A percentile compares a stretch with the other conserved stretches of the same genome.
phyloP scores from a whole-genome alignment of 2,797 vertebrate genomes.

The Xyrichtys novacula region DNA sequence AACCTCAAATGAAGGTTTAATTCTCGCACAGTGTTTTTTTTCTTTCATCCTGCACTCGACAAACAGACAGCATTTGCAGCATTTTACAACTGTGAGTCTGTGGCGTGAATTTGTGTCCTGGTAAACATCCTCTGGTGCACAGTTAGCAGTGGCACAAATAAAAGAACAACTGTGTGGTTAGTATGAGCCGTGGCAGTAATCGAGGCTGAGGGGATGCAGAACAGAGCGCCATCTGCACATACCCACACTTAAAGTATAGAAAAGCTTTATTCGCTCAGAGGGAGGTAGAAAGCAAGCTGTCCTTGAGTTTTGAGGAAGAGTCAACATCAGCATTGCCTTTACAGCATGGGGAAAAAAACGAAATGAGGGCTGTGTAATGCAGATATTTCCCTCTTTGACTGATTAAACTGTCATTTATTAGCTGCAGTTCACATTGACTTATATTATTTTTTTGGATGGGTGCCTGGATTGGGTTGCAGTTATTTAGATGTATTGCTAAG shows the following conservation, averaged over 20 bases:
- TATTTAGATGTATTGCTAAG: constrained; percentile 62
- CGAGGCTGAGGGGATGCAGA: constrained; percentile 35
- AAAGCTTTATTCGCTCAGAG: constrained; percentile 48
- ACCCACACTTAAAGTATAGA: constrained; percentile 37
- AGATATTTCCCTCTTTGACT: constrained; percentile 55
- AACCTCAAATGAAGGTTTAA: constrained; percentile 25
- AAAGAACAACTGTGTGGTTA: constrained; percentile 41
- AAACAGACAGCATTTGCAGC: constrained; percentile 17
- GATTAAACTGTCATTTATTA: constrained; percentile 58
- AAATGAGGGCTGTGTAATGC: constrained; percentile 49
- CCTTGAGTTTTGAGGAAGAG: constrained; percentile 46
- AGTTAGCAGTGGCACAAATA: constrained; percentile 38
- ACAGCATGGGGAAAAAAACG: constrained; percentile 26
- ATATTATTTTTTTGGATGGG: constrained; percentile 63
- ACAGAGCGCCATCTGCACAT: constrained; percentile 46
- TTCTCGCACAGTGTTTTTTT: constrained; percentile 16
- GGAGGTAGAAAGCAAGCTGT: constrained; percentile 46
- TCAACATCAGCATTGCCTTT: constrained; percentile 38
- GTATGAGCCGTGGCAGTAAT: constrained; percentile 33
- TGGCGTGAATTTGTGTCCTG: constrained; percentile 25
- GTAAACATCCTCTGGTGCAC: constrained; percentile 22
- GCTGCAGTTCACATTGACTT: constrained; percentile 52
- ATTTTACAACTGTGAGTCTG: constrained; percentile 20
- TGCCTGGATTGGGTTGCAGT: constrained; percentile 59
- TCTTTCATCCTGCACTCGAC: constrained; percentile 21